These are phyloP conservation scores for Connochaetes taurinus DNA, from an alignment of 2,113 vertebrate species.

Conservation along the genomic window DNA sequence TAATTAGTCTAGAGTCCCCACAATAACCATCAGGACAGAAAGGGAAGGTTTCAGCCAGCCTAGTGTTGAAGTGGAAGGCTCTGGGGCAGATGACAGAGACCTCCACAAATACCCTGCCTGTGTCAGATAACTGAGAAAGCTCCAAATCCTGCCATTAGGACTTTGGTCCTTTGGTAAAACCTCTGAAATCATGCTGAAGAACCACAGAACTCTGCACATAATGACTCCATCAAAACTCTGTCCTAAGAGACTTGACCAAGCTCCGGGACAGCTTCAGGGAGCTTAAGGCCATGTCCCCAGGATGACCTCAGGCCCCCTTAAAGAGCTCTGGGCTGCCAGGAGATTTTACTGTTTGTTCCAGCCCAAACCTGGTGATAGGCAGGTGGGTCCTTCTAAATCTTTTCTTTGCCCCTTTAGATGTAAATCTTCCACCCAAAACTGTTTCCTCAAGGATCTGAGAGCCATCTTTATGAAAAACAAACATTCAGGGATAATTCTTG, in stretches of 20 bases:
- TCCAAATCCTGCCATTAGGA: not conserved
- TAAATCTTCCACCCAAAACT: not conserved
- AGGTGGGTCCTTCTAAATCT: not conserved
- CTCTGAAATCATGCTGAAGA: not conserved
- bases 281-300: not conserved
- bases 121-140: not conserved
- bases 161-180: not conserved
- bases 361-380: not conserved
- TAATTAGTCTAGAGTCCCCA: too few species aligned
- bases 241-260: not conserved
- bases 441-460: not conserved
- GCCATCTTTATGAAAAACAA: not conserved
- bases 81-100: not conserved
- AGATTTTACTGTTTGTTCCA: not conserved
- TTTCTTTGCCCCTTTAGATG: not conserved
- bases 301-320: not conserved
- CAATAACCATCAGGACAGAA: not conserved
- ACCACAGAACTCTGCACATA: not conserved
- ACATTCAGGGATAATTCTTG: not conserved
- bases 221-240: not conserved
- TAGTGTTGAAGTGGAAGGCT: not conserved
- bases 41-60: not conserved
- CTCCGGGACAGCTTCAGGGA: not conserved
- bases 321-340: too few species aligned
- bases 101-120: fast-evolving